Percentiles rank a stretch among this genome's conserved stretches.
phyloP scores from a whole-genome alignment of 2,113 vertebrate genomes.

The Panurus biarmicus region DNA sequence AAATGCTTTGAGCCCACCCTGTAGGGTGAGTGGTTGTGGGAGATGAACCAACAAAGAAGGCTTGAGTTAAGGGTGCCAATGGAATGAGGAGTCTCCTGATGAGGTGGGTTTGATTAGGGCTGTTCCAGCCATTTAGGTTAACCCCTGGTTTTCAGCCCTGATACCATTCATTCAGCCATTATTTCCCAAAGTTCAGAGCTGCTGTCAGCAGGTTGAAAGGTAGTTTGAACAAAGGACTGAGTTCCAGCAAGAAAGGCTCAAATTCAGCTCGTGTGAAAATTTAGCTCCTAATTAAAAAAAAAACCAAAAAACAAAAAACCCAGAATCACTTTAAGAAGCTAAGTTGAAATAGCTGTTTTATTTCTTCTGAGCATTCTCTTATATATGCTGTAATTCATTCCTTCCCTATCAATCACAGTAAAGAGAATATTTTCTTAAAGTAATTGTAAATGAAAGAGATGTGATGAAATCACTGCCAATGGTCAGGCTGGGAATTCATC shows the following conservation, averaged over 20 bases:
- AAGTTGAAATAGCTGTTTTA: not conserved
- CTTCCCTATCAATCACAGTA: not conserved
- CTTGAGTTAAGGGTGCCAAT: not conserved
- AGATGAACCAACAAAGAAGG: not conserved
- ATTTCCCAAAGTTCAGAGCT: not conserved
- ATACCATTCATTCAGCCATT: not conserved
- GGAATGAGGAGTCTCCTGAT: not conserved
- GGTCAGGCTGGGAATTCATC: slow-evolving; percentile 45
- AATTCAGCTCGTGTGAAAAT: not conserved
- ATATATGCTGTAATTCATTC: not conserved
- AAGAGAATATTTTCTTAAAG: slow-evolving; percentile 24
- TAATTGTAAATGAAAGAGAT: slow-evolving; percentile 5
- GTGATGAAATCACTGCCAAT: slow-evolving; percentile 14
- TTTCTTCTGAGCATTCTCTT: not conserved
- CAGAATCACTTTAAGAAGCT: not conserved
- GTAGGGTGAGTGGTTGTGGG: not conserved
- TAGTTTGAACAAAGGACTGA: not conserved
- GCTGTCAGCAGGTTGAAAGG: not conserved
- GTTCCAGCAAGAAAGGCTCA: not conserved
- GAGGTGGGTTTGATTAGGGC: not conserved
- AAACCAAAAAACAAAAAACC: not conserved
- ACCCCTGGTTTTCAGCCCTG: not conserved
- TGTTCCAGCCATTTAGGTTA: not conserved
- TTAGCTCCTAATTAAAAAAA: not conserved
- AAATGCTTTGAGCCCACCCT: not conserved